Evolutionary conservation across 2,888 invertebrate species (phyloP).

Genomic region (Metellina segmentata): DNA sequence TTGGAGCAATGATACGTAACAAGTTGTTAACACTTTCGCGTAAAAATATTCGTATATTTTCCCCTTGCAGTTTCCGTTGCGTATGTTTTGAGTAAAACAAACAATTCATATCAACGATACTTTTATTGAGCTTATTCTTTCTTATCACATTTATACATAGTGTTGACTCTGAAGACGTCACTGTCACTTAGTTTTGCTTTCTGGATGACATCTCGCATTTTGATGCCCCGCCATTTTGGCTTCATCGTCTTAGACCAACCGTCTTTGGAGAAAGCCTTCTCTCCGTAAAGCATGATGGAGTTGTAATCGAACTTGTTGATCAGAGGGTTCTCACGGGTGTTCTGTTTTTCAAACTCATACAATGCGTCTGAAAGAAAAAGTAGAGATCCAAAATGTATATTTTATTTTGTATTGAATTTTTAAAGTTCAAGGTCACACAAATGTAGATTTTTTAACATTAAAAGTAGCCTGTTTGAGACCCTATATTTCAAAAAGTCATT

Average conservation of each 20-base stretch:
- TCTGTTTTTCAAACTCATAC: slow-evolving; percentile 69
- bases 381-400: no score
- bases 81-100: not conserved
- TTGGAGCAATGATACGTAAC: no score
- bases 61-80: no score
- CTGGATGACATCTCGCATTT: slow-evolving; percentile 64
- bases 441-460: no score
- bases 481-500: no score
- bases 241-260: slow-evolving; percentile 74
- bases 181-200: slow-evolving; percentile 70
- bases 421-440: no score
- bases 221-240: slow-evolving; percentile 61
- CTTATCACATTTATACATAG: slow-evolving; percentile 75
- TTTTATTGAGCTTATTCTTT: not conserved
- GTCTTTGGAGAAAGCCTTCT: slow-evolving; percentile 74
- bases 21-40: no score
- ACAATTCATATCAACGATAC: no score
- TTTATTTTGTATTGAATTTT: no score
- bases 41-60: no score
- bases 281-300: slow-evolving; percentile 78
- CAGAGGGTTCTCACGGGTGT: slow-evolving; percentile 49
- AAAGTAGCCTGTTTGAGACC: no score
- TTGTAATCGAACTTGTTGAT: slow-evolving; percentile 76
- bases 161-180: slow-evolving; percentile 74
- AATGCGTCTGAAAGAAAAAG: slow-evolving; percentile 35